These are phyloP conservation scores for Dipodomys stephensi DNA, from an alignment of 2,113 vertebrate genomes.

Conservation along the genomic window DNA sequence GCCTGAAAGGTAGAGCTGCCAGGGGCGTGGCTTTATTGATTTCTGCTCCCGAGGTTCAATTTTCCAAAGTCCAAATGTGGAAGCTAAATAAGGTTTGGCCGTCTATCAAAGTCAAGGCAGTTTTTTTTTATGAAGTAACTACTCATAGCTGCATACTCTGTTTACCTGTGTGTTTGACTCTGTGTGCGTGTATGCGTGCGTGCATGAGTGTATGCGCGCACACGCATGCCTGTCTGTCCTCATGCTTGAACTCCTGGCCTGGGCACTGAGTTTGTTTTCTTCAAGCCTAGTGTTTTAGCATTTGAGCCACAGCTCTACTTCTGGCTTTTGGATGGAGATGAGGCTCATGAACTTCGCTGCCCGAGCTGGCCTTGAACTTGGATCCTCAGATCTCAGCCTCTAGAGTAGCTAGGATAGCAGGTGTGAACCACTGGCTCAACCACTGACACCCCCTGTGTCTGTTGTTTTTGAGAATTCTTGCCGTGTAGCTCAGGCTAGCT, in stretches of 20 bases:
- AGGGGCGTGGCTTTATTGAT: background rate
- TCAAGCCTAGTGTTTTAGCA: too few species aligned
- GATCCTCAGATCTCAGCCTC: background rate
- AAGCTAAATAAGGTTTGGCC: background rate
- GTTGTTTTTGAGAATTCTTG: too few species aligned
- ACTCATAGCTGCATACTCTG: background rate
- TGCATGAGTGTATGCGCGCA: background rate
- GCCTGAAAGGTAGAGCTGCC: conserved; percentile 92
- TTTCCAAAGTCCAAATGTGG: background rate
- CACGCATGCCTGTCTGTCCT: background rate
- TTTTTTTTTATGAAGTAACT: background rate
- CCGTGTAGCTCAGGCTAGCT: background rate
- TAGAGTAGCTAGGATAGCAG: too few species aligned
- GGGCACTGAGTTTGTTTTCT: background rate
- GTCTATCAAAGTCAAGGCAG: background rate
- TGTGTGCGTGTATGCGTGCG: background rate
- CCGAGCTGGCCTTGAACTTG: background rate
- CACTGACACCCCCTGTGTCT: too few species aligned
- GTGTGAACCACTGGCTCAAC: too few species aligned
- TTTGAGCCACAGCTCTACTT: too few species aligned
- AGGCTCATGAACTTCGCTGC: too few species aligned
- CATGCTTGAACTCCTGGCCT: background rate
- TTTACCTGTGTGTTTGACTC: background rate
- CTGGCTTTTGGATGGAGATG: too few species aligned
- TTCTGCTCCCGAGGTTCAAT: background rate